Percentiles rank a stretch among this genome's conserved stretches.
Evolutionary conservation across 2,113 vertebrate species (phyloP).

Genomic region (Gracilinanus agilis): DNA sequence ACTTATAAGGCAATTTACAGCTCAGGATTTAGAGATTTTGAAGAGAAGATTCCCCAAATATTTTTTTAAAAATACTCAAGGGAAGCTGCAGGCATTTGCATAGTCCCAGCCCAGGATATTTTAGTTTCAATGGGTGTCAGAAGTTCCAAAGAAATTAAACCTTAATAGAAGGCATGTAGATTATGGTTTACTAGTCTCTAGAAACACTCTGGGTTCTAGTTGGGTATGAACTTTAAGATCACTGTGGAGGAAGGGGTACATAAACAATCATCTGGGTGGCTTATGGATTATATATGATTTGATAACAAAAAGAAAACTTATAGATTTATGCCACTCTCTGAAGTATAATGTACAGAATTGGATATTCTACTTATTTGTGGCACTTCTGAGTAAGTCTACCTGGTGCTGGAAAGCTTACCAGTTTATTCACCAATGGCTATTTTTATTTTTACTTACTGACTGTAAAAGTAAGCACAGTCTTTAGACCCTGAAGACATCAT

Average conservation of each 20-base stretch:
- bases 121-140: not conserved
- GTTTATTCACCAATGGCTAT: not conserved
- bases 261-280: not conserved
- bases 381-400: not conserved
- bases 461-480: not conserved
- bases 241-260: not conserved
- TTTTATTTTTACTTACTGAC: not conserved
- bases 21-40: too few relatives aligned
- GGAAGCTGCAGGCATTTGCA: not conserved
- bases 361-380: not conserved
- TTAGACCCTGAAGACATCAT: not conserved
- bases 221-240: not conserved
- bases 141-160: too few relatives aligned
- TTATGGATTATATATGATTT: not conserved
- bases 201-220: not conserved
- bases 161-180: not conserved
- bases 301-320: not conserved
- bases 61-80: too few relatives aligned
- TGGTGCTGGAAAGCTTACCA: not conserved
- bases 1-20: too few relatives aligned
- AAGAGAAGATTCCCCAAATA: too few relatives aligned
- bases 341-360: not conserved
- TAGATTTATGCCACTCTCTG: not conserved
- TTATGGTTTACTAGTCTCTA: not conserved
- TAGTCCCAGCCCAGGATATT: not conserved